Conservation (phyloP, 2,797 vertebrate species). For the Phalloptychus januarius region DNA sequence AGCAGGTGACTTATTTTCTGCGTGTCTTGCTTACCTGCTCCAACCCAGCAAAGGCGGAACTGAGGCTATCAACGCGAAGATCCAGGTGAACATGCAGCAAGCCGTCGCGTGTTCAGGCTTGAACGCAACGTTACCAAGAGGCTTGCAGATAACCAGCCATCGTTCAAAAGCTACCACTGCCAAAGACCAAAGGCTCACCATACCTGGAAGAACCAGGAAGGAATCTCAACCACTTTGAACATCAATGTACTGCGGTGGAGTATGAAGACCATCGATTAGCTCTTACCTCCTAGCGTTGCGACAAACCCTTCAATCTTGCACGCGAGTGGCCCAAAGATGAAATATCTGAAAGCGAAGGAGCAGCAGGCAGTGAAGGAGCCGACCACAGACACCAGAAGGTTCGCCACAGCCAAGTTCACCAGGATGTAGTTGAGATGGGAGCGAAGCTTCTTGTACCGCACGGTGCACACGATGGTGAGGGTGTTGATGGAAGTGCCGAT, state of each 20-base stretch:
- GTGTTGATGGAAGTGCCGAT: conserved; percentile 71
- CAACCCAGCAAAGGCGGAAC: conserved; percentile 76
- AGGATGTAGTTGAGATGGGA: conserved; percentile 86
- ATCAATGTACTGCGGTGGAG: not conserved
- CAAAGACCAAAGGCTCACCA: conserved; percentile 82
- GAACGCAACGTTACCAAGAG: conserved; percentile 77
- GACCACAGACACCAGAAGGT: conserved; percentile 76
- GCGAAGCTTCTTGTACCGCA: conserved; percentile 80
- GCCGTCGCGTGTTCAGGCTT: conserved; percentile 73
- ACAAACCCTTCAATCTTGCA: conserved; percentile 82
- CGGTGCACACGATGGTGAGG: conserved; percentile 76
- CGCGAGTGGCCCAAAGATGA: conserved; percentile 69
- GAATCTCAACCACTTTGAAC: not conserved
- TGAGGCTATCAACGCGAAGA: conserved; percentile 60
- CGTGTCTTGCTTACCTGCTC: conserved; percentile 71
- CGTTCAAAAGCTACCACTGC: conserved; percentile 78
- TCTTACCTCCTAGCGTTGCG: conserved; percentile 78
- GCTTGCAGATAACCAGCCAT: conserved; percentile 82
- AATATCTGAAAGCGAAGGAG: conserved; percentile 77
- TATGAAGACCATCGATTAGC: not conserved
- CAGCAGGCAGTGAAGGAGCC: conserved; percentile 77
- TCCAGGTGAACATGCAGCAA: conserved; percentile 76
- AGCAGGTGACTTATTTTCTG: not conserved
- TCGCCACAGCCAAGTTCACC: conserved; percentile 80
- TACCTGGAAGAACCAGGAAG: conserved; percentile 64